Evolutionary conservation across 2,888 invertebrate species (phyloP).

Genomic region (Apotomis turbidana): DNA sequence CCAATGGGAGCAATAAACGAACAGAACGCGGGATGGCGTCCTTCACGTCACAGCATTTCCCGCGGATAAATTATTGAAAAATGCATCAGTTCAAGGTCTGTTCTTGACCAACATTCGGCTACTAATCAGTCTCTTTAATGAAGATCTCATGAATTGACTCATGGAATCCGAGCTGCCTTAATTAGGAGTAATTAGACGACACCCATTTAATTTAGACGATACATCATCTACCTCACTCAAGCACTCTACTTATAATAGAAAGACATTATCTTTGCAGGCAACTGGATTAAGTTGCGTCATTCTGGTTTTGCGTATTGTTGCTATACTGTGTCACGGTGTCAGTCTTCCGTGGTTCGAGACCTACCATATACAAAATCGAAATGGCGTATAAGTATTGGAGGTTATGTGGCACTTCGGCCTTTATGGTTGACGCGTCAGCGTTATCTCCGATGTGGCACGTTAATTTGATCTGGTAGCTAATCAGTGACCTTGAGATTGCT

Average conservation of each 20-base stretch:
- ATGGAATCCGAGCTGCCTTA: slow-evolving; percentile 3
- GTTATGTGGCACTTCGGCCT: neutral
- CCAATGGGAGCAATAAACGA: neutral
- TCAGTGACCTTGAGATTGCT: slow-evolving; percentile 6
- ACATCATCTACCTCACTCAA: neutral
- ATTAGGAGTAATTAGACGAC: slow-evolving; percentile 19
- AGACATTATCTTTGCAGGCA: neutral
- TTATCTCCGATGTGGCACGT: neutral
- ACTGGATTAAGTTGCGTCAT: neutral
- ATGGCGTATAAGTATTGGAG: neutral
- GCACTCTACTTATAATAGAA: neutral
- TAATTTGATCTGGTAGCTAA: slow-evolving; percentile 14
- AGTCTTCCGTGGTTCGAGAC: neutral
- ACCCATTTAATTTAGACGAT: neutral
- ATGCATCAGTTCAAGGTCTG: slow-evolving; percentile 5
- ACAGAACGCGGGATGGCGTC: neutral
- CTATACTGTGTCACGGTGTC: neutral
- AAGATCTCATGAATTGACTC: slow-evolving; percentile 10
- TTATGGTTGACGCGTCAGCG: neutral
- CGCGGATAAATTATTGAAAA: neutral
- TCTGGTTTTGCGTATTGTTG: neutral
- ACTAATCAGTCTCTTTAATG: slow-evolving; percentile 7
- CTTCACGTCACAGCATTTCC: neutral
- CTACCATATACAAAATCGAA: neutral
- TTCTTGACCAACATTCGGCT: slow-evolving; percentile 20